These are phyloP conservation scores for Cuniculus paca DNA, from an alignment of 2,797 vertebrate species.

Conservation along the genomic window DNA sequence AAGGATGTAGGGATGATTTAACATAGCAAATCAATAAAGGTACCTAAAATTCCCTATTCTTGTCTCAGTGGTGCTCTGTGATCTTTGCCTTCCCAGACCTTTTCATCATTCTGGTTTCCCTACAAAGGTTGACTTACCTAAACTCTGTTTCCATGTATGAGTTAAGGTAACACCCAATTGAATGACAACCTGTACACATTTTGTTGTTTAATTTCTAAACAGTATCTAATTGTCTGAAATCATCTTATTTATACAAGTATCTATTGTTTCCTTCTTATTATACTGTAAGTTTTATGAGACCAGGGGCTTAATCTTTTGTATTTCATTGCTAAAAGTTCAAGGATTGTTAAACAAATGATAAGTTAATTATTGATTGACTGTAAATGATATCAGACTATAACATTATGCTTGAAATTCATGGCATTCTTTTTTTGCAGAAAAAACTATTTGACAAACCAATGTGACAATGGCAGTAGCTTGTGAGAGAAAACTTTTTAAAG, in stretches of 20 bases:
- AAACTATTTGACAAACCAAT: neutral
- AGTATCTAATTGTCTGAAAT: neutral
- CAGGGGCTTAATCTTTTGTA: neutral
- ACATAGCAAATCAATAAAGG: neutral
- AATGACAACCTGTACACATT: neutral
- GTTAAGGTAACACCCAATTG: neutral
- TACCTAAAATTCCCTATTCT: neutral
- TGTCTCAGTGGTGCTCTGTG: neutral
- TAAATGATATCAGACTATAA: neutral
- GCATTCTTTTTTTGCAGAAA: neutral
- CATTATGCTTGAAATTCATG: neutral
- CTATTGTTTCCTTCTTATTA: neutral
- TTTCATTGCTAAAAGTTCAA: slow-evolving; percentile 7
- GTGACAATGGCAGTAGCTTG: neutral
- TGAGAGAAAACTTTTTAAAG: neutral
- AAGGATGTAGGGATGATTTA: neutral
- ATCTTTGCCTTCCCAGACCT: neutral
- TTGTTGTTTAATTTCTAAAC: neutral
- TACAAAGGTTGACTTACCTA: neutral
- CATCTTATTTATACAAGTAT: neutral
- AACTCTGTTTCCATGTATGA: neutral
- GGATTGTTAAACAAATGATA: neutral
- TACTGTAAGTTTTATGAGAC: neutral
- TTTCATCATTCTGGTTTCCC: neutral
- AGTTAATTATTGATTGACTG: neutral